A percentile compares a stretch with the other conserved stretches of the same genome.
Evolutionary conservation across 2,797 vertebrate species (phyloP).

Genomic region (Anisognathus igniventris): DNA sequence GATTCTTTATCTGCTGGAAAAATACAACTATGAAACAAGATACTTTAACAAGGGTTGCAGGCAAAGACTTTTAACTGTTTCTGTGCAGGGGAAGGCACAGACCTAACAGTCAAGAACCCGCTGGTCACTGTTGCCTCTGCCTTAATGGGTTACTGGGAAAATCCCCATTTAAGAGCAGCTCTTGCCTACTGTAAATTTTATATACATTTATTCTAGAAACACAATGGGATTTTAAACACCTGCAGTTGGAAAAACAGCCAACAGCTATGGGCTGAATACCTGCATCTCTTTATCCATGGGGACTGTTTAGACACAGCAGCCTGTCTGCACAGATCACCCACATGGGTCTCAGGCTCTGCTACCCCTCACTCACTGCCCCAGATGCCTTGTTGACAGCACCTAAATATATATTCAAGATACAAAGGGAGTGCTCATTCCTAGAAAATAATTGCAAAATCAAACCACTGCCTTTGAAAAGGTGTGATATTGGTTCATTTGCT

Average conservation of each 20-base stretch:
- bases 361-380: neutral
- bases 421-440: neutral
- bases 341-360: rapidly evolving
- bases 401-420: neutral
- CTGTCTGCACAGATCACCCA: neutral
- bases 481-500: neutral
- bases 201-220: neutral
- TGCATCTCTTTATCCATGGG: neutral
- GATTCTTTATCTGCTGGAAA: neutral
- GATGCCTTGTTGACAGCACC: neutral
- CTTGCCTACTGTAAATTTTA: neutral
- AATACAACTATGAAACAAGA: neutral
- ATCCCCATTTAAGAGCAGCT: neutral
- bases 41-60: neutral
- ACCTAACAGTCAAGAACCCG: neutral
- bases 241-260: neutral
- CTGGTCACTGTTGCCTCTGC: neutral
- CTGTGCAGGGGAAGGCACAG: neutral
- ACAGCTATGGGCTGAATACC: neutral
- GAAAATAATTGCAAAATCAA: constrained; percentile 10
- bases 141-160: neutral
- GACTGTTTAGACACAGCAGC: neutral
- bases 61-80: neutral
- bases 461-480: neutral
- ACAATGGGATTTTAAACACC: neutral